A percentile compares a stretch with the other conserved stretches of the same genome.
Evolutionary conservation across 2,888 invertebrate genomes (phyloP).

Genomic region (Tholera decimalis): DNA sequence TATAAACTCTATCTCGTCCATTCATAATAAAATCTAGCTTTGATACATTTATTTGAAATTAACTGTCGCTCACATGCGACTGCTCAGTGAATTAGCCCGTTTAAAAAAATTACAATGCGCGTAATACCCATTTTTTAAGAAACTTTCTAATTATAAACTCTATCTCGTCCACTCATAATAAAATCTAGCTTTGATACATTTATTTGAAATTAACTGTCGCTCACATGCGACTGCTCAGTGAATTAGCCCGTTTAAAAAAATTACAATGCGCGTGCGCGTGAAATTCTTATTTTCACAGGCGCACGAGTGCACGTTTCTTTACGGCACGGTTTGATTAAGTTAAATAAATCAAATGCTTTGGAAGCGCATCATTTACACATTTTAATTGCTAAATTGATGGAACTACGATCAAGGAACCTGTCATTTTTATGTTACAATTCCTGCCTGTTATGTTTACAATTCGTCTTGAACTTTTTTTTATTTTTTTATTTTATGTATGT

Average conservation of each 20-base stretch:
- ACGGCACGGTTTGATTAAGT: not conserved
- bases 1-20: no score
- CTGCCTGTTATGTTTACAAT: no score
- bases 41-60: not conserved
- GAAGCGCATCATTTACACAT: conserved; percentile 2
- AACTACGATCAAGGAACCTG: not conserved
- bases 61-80: not conserved
- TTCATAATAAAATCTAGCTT: no score
- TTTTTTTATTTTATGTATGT: no score
- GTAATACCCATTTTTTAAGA: no score
- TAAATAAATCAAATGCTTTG: conserved; percentile 12
- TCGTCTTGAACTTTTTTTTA: no score
- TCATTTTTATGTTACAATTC: conserved; percentile 3
- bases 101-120: no score
- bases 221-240: not conserved
- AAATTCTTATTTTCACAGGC: conserved; percentile 3
- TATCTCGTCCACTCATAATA: no score
- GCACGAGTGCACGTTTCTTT: conserved; percentile 1
- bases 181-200: no score
- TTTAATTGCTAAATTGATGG: not conserved
- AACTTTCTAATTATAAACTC: not conserved
- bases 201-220: not conserved
- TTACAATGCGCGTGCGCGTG: not conserved
- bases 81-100: not conserved
- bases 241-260: not conserved